Percentiles rank a stretch among this genome's conserved stretches.
phyloP scores from a whole-genome alignment of 2,797 vertebrate species.

The Hypotaenidia okinawae region DNA sequence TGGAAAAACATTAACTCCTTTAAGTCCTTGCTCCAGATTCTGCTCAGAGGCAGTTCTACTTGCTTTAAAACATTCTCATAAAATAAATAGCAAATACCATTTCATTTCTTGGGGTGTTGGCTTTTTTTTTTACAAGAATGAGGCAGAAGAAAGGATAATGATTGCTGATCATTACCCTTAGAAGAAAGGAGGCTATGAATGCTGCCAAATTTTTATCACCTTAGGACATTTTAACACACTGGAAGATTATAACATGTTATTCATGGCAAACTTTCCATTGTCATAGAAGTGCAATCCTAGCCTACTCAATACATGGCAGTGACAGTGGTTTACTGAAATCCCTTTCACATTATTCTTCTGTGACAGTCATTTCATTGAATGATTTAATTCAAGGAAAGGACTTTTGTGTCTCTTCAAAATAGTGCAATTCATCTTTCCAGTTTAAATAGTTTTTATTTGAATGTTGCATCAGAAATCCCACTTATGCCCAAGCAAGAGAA shows the following conservation, averaged over 20 bases:
- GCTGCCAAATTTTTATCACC: neutral
- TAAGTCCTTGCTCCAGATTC: neutral
- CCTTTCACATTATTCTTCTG: neutral
- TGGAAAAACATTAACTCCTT: neutral
- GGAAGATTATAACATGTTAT: neutral
- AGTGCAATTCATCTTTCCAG: neutral
- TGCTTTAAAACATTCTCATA: neutral
- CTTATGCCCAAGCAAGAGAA: rapidly evolving
- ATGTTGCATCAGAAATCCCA: neutral
- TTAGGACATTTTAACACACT: neutral
- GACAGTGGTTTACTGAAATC: neutral
- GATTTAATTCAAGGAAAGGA: neutral
- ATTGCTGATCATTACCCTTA: neutral
- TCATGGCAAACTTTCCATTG: neutral
- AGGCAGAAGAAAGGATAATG: neutral
- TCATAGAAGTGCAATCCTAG: neutral
- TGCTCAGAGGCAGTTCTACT: neutral
- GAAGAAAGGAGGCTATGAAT: neutral
- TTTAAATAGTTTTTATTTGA: neutral
- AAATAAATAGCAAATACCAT: neutral
- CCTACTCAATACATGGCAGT: neutral
- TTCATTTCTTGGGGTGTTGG: neutral
- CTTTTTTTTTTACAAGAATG: neutral
- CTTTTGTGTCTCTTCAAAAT: neutral
- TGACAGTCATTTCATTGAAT: neutral